phyloP scores from a whole-genome alignment of 2,888 invertebrate species.

The Eugnorisma glareosa region DNA sequence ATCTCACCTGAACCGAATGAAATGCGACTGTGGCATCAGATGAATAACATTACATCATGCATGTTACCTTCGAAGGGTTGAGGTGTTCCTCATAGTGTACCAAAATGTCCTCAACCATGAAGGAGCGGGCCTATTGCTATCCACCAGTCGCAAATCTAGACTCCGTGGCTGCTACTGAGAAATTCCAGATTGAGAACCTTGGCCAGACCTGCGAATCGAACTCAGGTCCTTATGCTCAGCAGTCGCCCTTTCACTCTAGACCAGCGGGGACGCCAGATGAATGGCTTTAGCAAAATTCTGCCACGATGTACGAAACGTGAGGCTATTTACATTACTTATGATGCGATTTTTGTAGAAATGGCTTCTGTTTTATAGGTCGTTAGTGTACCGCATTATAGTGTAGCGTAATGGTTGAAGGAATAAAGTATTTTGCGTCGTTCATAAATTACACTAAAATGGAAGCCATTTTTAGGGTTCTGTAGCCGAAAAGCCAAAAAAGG shows the following conservation, averaged over 20 bases:
- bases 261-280: background rate
- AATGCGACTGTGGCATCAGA: slow-evolving; percentile 36
- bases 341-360: slow-evolving; percentile 26
- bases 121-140: background rate
- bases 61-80: background rate
- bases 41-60: slow-evolving; percentile 23
- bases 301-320: slow-evolving; percentile 17
- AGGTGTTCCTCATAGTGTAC: background rate
- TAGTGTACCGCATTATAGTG: slow-evolving; percentile 27
- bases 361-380: slow-evolving; percentile 28
- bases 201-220: background rate
- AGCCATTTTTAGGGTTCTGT: background rate
- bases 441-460: background rate
- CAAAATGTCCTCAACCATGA: background rate
- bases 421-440: slow-evolving; percentile 3
- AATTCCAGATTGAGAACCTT: background rate
- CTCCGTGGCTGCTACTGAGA: background rate
- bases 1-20: slow-evolving; percentile 61
- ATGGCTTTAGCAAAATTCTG: slow-evolving; percentile 20
- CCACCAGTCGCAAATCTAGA: fast-evolving
- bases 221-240: background rate
- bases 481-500: too few species aligned
- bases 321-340: slow-evolving; percentile 46
- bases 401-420: slow-evolving; percentile 7
- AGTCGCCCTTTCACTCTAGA: background rate